phyloP scores from a whole-genome alignment of 2,113 vertebrate genomes.

The Solea solea region DNA sequence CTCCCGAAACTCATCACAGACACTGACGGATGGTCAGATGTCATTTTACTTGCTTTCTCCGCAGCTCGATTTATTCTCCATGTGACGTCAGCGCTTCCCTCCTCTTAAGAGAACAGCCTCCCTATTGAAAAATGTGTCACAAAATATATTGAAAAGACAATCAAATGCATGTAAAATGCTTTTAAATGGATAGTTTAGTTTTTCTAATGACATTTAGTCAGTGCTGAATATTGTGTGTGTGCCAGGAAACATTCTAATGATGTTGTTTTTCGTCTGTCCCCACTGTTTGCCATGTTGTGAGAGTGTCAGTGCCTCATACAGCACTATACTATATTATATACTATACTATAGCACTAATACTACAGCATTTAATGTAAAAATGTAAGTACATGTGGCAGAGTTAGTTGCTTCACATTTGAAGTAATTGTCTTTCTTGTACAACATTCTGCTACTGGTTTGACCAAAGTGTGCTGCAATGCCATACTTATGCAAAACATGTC shows the following conservation, averaged over 20 bases:
- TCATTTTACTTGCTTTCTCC: constrained; percentile 46
- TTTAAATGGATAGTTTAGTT: no score
- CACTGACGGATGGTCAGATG: constrained; percentile 64
- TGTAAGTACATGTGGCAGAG: constrained; percentile 15
- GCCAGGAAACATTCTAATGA: no score
- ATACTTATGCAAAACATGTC: background rate
- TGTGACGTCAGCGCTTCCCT: constrained; percentile 20
- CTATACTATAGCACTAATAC: no score
- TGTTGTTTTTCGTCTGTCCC: no score
- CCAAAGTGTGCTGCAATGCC: background rate
- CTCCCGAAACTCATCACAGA: constrained; percentile 47
- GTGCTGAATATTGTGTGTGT: no score
- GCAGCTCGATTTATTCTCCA: constrained; percentile 48
- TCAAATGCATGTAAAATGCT: no score
- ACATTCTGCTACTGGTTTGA: background rate
- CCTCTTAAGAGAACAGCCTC: constrained; percentile 28
- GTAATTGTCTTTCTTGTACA: background rate
- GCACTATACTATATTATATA: no score
- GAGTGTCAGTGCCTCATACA: no score
- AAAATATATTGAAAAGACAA: no score
- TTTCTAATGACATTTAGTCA: no score
- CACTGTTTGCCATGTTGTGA: no score
- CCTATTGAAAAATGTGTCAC: constrained; percentile 12
- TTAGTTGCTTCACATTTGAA: constrained; percentile 36
- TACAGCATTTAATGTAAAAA: background rate